phyloP scores from a whole-genome alignment of 2,888 invertebrate genomes.

The Dysmachus trigonus region DNA sequence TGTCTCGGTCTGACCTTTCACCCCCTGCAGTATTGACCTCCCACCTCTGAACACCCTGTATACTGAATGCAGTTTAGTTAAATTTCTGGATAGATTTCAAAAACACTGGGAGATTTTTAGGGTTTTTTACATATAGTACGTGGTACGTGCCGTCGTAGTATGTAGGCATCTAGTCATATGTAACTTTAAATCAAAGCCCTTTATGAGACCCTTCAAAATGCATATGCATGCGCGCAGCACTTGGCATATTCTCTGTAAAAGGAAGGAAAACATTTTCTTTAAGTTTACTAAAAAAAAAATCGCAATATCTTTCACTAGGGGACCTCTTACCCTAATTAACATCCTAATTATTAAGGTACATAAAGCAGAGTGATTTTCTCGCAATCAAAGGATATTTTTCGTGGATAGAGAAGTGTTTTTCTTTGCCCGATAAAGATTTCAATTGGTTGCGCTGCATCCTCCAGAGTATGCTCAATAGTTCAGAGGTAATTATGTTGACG shows the following conservation, averaged over 20 bases:
- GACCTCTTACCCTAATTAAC: neutral
- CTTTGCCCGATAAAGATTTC: neutral
- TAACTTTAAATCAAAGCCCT: neutral
- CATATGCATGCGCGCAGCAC: neutral
- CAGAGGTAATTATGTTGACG: slow-evolving; percentile 19
- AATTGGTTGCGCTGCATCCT: neutral
- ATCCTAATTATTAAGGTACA: neutral
- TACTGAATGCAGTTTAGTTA: too few species aligned
- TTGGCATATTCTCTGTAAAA: neutral
- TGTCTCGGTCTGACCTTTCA: too few species aligned
- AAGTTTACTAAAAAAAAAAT: neutral
- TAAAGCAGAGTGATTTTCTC: slow-evolving; percentile 8
- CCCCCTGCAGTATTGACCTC: too few species aligned
- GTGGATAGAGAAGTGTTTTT: neutral
- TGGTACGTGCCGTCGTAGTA: too few species aligned
- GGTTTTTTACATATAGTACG: too few species aligned
- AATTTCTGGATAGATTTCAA: too few species aligned
- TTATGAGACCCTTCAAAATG: neutral
- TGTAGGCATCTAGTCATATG: neutral
- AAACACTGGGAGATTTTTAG: too few species aligned
- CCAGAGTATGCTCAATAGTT: neutral
- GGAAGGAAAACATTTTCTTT: neutral
- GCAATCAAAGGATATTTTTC: slow-evolving; percentile 12
- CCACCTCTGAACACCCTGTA: too few species aligned
- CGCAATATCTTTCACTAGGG: neutral